Evolutionary conservation across 1,140 invertebrate genomes (phyloP).

Genomic region (Platorchestia sp.): DNA sequence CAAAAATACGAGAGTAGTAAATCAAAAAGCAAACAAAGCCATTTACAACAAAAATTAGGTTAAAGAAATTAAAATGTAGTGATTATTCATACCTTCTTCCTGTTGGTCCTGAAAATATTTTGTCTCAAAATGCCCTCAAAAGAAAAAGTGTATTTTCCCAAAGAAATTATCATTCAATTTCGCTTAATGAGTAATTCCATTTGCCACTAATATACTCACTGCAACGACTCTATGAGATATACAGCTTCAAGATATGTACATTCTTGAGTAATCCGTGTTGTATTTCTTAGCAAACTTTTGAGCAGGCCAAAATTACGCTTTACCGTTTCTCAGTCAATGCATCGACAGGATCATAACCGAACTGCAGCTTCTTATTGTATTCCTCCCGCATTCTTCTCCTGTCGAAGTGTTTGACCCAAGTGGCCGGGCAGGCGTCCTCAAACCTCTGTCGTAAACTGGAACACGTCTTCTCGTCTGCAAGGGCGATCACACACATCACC

Average conservation of each 20-base stretch:
- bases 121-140: background rate
- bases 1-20: too few species aligned
- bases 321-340: background rate
- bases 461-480: background rate
- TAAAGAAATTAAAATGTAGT: too few species aligned
- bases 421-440: background rate
- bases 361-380: conserved; percentile 30
- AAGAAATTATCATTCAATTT: background rate
- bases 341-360: conserved; percentile 46
- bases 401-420: conserved; percentile 42
- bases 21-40: too few species aligned
- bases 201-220: background rate
- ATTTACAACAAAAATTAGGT: too few species aligned
- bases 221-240: background rate
- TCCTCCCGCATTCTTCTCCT: background rate
- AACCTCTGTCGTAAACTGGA: background rate
- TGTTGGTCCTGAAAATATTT: too few species aligned
- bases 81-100: too few species aligned
- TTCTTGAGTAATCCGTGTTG: background rate
- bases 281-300: background rate
- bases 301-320: background rate
- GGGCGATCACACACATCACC: background rate
- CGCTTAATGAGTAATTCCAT: background rate
- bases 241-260: background rate
- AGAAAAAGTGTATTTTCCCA: background rate